Conservation (phyloP, 2,797 vertebrate species). For the Hydrolagus colliei region DNA sequence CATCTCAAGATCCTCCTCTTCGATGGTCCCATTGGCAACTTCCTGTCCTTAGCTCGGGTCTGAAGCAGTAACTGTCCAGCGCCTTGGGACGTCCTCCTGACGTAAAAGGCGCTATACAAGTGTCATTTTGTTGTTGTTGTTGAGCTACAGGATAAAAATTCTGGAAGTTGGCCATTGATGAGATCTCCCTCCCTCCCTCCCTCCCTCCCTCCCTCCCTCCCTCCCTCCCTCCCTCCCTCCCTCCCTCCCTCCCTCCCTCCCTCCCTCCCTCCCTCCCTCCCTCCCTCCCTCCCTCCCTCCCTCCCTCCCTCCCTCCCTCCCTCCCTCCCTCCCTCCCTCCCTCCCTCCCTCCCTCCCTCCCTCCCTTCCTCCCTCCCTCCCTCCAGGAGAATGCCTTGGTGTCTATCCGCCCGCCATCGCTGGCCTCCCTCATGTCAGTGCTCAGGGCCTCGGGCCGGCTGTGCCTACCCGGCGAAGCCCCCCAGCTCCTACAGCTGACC, state of each 20-base stretch:
- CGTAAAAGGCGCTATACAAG: no score
- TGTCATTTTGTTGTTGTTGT: no score
- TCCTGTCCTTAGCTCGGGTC: no score
- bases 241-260: neutral
- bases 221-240: neutral
- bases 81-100: no score
- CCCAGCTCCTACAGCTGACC: slow-evolving; percentile 49
- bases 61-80: no score
- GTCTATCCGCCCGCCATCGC: slow-evolving; percentile 61
- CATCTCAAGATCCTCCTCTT: no score
- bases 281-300: neutral
- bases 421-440: slow-evolving; percentile 73
- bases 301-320: neutral
- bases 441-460: slow-evolving; percentile 52
- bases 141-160: no score
- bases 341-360: neutral
- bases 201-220: neutral
- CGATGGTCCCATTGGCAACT: no score
- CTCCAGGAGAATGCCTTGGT: slow-evolving; percentile 75
- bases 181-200: neutral
- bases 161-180: no score
- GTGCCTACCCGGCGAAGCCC: slow-evolving; percentile 50
- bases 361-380: neutral
- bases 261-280: neutral
- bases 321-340: neutral